Percentiles rank a stretch among this genome's conserved stretches.
Evolutionary conservation across 1,140 invertebrate species (phyloP).

Genomic region (Apis cerana): DNA sequence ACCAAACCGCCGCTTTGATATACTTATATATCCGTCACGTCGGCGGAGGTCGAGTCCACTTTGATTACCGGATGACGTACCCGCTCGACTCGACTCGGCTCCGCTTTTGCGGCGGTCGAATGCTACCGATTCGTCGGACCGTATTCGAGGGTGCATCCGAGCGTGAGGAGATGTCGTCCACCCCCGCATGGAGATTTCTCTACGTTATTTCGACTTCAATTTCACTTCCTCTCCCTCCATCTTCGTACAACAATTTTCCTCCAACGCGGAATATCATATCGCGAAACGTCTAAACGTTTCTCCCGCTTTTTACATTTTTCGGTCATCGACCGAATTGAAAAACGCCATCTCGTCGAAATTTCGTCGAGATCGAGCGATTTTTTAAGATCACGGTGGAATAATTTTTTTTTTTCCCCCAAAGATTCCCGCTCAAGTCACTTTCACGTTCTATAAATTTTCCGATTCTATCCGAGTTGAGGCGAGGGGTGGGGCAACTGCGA

Average conservation of each 20-base stretch:
- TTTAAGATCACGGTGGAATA: too few relatives aligned
- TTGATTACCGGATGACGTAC: constrained; percentile 77
- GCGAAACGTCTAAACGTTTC: not conserved
- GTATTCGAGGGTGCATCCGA: constrained; percentile 55
- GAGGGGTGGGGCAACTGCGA: constrained; percentile 1
- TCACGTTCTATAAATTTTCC: constrained; percentile 1
- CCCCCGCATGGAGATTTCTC: constrained; percentile 59
- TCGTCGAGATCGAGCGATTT: not conserved
- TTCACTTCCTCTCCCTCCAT: constrained; percentile 15
- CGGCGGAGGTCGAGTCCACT: constrained; percentile 71
- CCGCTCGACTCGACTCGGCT: constrained; percentile 39
- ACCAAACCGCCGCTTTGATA: constrained; percentile 74
- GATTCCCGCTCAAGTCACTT: not conserved
- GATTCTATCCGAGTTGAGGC: not conserved
- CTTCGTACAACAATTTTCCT: constrained; percentile 37
- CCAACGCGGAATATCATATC: constrained; percentile 24
- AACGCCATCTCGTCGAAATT: not conserved
- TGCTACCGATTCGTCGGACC: constrained; percentile 67
- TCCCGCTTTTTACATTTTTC: constrained; percentile 34
- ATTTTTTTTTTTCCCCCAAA: too few relatives aligned
- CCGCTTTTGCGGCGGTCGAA: constrained; percentile 69
- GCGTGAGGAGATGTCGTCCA: constrained; percentile 60
- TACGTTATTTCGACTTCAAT: constrained; percentile 58
- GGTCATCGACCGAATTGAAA: constrained; percentile 14
- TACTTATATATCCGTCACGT: constrained; percentile 74